Evolutionary conservation across 2,888 invertebrate species (phyloP), one percentile per base, ranked within the genome.

Genomic region (Rhopalosiphum nymphaeae): DNA sequence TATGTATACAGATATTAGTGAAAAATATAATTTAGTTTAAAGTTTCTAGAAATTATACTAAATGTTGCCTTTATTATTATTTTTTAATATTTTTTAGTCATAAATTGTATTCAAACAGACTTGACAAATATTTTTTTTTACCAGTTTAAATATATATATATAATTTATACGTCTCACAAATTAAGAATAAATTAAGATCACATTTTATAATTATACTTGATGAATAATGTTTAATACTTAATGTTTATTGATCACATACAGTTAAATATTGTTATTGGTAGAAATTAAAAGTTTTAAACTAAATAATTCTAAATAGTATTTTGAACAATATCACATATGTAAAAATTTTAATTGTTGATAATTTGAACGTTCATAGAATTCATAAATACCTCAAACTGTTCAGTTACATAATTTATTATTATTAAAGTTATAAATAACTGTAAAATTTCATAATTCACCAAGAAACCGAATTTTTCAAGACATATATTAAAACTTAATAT

Each of bases 11-110:
- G 78, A 78, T 78, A 78, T 36, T 36, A 21, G 36, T 78, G 3
- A 16, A 78, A 36, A 53, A 56, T 91, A 91, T 42, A 91, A 91
- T 56, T 44, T 85, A 78, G 25, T 91, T 44, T 57, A 29, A 56
- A 84, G 56, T 21, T n/a, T 44, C 36, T 84, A 56, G 29, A 21
- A n/a, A 13, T 53, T 53, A 53, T 56, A 44, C 36, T 53, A 29
- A 42, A 56, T 84, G 16, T 91, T 36, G 36, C 53, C 26, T n/a
- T 78, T 49, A 78, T 67, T 78, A 85, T 5, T 29, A 26, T n/a
- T 86, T 57, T 86, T 44, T 26, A 46, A 46, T 91, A 86, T 86
- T 46, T 86, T 86, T 86, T 86, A 56, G 11, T 56, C n/a, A 57
- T 46, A 61, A 86, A 49, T 86, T 92, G 21, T 44, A 91, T 85